These are phyloP conservation scores for Petrocephalus schoutedeni DNA, from an alignment of 2,797 vertebrate genomes.

Conservation along the genomic window DNA sequence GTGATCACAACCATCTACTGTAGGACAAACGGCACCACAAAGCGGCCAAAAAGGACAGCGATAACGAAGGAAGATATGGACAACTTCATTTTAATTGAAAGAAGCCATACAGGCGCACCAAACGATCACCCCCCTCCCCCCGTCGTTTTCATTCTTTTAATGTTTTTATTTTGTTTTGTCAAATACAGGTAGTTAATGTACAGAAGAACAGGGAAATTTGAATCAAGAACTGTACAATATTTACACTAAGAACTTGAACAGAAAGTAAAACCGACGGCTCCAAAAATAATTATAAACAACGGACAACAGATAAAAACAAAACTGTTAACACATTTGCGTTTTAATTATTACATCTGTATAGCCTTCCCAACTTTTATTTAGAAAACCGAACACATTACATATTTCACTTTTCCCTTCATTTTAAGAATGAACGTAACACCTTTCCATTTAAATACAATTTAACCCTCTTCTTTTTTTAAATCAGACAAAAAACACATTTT, in stretches of 20 bases:
- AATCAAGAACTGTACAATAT: constrained; percentile 80
- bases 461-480: constrained; percentile 41
- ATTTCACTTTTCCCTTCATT: constrained; percentile 60
- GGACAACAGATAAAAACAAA: constrained; percentile 75
- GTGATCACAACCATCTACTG: not conserved
- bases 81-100: constrained; percentile 15
- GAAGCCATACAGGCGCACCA: not conserved
- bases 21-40: not conserved
- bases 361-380: constrained; percentile 49
- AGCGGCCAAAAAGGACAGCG: not conserved
- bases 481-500: constrained; percentile 43
- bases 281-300: constrained; percentile 72
- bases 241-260: constrained; percentile 65
- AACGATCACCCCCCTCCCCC: not conserved
- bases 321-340: constrained; percentile 56
- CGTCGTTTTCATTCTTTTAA: constrained; percentile 58
- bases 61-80: not conserved
- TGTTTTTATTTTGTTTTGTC: constrained; percentile 75
- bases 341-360: constrained; percentile 77
- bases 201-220: constrained; percentile 69
- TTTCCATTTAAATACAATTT: constrained; percentile 61
- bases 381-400: constrained; percentile 56
- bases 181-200: constrained; percentile 79
- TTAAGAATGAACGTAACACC: constrained; percentile 69
- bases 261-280: constrained; percentile 65